phyloP scores from a whole-genome alignment of 2,113 vertebrate genomes.

The Chloroceryle aenea region DNA sequence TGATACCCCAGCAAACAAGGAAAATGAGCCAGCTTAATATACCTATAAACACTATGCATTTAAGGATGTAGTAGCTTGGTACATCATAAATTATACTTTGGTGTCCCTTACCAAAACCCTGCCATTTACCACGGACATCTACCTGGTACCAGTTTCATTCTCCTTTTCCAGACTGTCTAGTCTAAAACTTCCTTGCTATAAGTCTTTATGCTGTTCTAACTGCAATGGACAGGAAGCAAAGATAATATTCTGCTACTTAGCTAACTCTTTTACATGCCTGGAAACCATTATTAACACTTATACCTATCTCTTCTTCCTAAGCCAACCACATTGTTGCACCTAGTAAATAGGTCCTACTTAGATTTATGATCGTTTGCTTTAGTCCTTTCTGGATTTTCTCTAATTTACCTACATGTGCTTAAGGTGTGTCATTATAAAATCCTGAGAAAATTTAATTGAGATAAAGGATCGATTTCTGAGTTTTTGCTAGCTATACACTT shows the following conservation, averaged over 20 bases:
- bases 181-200: neutral
- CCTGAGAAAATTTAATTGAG: neutral
- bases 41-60: neutral
- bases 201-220: neutral
- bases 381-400: neutral
- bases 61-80: neutral
- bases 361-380: rapidly evolving
- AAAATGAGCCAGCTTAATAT: neutral
- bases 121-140: neutral
- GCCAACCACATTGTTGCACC: neutral
- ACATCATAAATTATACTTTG: neutral
- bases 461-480: neutral
- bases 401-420: neutral
- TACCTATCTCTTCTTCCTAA: neutral
- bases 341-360: neutral
- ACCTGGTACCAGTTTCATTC: neutral
- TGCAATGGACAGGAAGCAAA: neutral
- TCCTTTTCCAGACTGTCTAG: neutral
- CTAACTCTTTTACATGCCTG: neutral
- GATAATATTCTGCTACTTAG: neutral
- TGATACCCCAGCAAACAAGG: neutral
- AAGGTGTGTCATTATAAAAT: neutral
- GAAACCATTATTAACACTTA: neutral
- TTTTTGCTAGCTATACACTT: neutral
- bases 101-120: neutral